A percentile compares a stretch with the other conserved stretches of the same genome.
These are phyloP conservation scores for Cervus canadensis DNA, from an alignment of 2,113 vertebrate genomes.

Conservation along the genomic window DNA sequence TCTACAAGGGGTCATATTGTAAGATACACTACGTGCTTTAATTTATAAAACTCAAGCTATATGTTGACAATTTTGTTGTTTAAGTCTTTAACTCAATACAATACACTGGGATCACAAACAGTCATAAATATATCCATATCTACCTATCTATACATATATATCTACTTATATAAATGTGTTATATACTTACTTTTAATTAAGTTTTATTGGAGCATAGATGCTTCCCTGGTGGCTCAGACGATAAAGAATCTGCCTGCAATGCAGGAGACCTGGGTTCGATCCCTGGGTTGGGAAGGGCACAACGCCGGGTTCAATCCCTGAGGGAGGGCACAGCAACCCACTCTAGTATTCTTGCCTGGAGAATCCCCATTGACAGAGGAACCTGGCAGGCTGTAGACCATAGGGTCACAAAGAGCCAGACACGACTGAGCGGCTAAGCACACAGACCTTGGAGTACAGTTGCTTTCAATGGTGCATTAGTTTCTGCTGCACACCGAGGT, in stretches of 20 bases:
- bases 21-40: neutral
- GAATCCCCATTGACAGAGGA: neutral
- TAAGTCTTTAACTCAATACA: neutral
- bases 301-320: neutral
- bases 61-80: neutral
- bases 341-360: neutral
- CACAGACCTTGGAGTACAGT: neutral
- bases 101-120: neutral
- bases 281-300: neutral
- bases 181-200: neutral
- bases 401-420: neutral
- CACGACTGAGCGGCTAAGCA: accelerated
- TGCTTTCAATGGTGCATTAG: neutral
- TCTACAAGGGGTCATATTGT: no score
- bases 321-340: neutral
- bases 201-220: neutral
- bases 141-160: neutral
- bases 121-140: neutral
- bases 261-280: neutral
- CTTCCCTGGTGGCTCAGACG: neutral
- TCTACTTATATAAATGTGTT: neutral
- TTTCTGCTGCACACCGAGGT: neutral
- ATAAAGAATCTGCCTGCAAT: neutral
- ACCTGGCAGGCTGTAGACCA: neutral
- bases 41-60: neutral